Evolutionary conservation across 1,140 invertebrate genomes (phyloP), one percentile per base, ranked within the genome.

Genomic region (Drosophila mauritiana): DNA sequence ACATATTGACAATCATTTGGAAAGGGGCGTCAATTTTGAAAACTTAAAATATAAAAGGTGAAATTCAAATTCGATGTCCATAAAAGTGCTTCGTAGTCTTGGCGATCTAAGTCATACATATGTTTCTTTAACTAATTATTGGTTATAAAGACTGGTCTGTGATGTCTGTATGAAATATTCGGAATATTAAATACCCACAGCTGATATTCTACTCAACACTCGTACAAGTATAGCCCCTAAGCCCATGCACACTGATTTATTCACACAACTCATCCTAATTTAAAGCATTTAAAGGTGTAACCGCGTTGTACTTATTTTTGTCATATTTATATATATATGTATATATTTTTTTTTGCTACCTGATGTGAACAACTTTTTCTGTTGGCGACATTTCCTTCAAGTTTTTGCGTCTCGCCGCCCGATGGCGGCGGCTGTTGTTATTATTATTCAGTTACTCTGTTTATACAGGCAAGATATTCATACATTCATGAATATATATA

Each of bases 401-500:
- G 58, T 69, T 78, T 59, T 54, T 48, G 39, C 37, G 48, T 56
- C 34, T 40, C 54, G 45, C 17, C 64, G 53, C 42, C 52, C 39
- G 58, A 36, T 51, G 68, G 68, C 61, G 54, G 63, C 45, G 20
- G 37, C 64, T 59, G 78, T 78, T 88, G 69, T 86, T 86, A 88
- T 86, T 86, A 88, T 86, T 86, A 86, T 86, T 88, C 83, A 79
- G 83, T 86, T 86, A 86, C 83, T 80, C 82, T 86, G 82, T 86
- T 86, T 86, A 86, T 86, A 88, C 83, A 76, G 58, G 56, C 70
- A 59, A 83, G 83, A 88, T 86, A 86, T 88, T 88, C 83, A 86
- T 86, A 86, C 82, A 86, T 88, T 79, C 83, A 86, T 86, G 82
- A 86, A 86, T 86, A 79, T 88, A 86, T 85, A 80, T 80, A 72